These are phyloP conservation scores for Hecatera dysodea DNA, from an alignment of 2,888 invertebrate genomes.

Conservation along the genomic window DNA sequence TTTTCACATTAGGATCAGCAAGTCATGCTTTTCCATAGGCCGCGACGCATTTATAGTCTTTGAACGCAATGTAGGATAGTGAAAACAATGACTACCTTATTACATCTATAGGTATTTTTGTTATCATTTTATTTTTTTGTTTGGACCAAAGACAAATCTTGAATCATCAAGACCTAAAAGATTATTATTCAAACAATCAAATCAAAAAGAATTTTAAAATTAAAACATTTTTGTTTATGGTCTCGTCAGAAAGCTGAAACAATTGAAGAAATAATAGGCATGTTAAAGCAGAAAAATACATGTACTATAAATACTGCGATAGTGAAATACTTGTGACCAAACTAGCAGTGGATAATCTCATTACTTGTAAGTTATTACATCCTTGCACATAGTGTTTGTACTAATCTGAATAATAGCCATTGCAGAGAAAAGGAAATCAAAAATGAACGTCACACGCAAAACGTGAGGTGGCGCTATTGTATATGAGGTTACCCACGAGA, in stretches of 20 bases:
- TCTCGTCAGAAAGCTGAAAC: slow-evolving; percentile 73
- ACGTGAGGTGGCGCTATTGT: slow-evolving; percentile 69
- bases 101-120: not conserved
- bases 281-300: slow-evolving; percentile 68
- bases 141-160: slow-evolving; percentile 16
- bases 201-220: slow-evolving; percentile 46
- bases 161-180: slow-evolving; percentile 30
- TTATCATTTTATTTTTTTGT: not conserved
- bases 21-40: not conserved
- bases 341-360: slow-evolving; percentile 63
- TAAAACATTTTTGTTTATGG: slow-evolving; percentile 57
- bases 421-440: slow-evolving; percentile 66
- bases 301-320: slow-evolving; percentile 60
- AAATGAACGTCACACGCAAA: slow-evolving; percentile 66
- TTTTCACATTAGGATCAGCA: not conserved
- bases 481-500: slow-evolving; percentile 59
- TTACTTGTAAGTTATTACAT: slow-evolving; percentile 67
- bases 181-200: slow-evolving; percentile 32
- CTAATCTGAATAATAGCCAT: slow-evolving; percentile 62
- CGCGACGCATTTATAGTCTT: too few species aligned
- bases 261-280: slow-evolving; percentile 75
- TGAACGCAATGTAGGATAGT: not conserved
- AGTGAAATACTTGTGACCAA: slow-evolving; percentile 68
- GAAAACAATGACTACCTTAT: not conserved
- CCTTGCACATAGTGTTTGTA: slow-evolving; percentile 39